Evolutionary conservation across 2,888 invertebrate genomes (phyloP).

Genomic region (Ichneumoninae sp.): DNA sequence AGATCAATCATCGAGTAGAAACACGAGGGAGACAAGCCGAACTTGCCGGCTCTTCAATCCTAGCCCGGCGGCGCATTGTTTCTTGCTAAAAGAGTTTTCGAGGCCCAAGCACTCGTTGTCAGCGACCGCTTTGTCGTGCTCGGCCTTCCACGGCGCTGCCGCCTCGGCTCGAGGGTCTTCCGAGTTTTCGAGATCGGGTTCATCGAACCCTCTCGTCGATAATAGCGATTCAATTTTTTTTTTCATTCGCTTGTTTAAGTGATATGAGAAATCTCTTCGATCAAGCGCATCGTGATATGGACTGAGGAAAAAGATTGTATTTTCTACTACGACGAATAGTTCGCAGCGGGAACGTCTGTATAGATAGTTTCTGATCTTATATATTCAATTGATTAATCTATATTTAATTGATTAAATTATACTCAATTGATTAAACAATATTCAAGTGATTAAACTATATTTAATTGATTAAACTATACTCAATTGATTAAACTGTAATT

Average conservation of each 20-base stretch:
- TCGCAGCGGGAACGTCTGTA: too few relatives aligned
- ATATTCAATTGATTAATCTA: too few relatives aligned
- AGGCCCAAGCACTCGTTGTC: conserved; percentile 56
- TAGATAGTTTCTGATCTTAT: too few relatives aligned
- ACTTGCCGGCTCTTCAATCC: conserved; percentile 20
- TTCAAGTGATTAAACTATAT: too few relatives aligned
- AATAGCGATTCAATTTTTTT: neutral
- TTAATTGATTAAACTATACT: too few relatives aligned
- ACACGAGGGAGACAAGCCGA: conserved; percentile 9
- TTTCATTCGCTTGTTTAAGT: neutral
- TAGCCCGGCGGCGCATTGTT: conserved; percentile 74
- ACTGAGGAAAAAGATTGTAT: too few relatives aligned
- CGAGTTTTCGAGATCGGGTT: conserved; percentile 26
- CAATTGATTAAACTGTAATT: too few relatives aligned
- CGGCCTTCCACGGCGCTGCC: conserved; percentile 61
- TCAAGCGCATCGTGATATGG: too few relatives aligned
- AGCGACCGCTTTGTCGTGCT: conserved; percentile 66
- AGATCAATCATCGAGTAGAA: conserved; percentile 78
- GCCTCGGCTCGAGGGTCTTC: conserved; percentile 53
- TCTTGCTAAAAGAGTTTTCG: conserved; percentile 65
- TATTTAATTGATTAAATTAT: too few relatives aligned
- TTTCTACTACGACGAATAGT: too few relatives aligned
- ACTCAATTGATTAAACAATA: too few relatives aligned
- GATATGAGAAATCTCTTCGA: neutral
- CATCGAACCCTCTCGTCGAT: conserved; percentile 21